Evolutionary conservation across 35 echinoderm and acorn worm genomes (phyloP), one percentile per base, ranked within the genome.

Genomic region (Lytechinus variegatus): DNA sequence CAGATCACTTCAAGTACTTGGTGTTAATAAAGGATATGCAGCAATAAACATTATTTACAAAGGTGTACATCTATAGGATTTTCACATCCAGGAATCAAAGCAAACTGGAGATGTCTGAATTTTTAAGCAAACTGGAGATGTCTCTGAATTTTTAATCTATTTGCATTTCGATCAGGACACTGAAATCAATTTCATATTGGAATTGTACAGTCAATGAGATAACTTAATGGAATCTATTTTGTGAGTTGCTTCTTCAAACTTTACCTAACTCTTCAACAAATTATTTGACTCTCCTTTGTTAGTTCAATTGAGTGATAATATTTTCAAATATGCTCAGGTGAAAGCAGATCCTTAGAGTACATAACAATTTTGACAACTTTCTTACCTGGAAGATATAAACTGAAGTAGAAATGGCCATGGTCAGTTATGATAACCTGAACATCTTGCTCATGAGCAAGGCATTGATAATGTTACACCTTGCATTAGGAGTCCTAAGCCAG

Each of bases 401-500:
- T 95, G 60, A 86, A 86, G 60, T 4, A 86, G 94, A 86, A 95
- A 51, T 95, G 55, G 60, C 28, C 27, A 33, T 24, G 28, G 53
- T 86, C 16, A 28, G 28, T 19, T 33, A 19, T 71, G 10, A 87
- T 21, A 86, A 86, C 94, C 54, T 95, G 66, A 53, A 61, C 53
- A 71, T 86, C 66, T 79, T 24, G 66, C 66, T 79, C n/a, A 24
- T 79, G 7, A 79, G 66, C 66, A 79, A 55, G 52, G 86, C 95
- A 24, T 86, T 96, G 54, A 55, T 95, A 11, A 52, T 96, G 33
- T 33, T 95, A 10, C 21, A 61, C 27, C 54, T 92, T 27, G 44
- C 51, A 53, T 53, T 66, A 33, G 57, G 61, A 24, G 52, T 93
- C 9, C 86, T 89, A 10, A 58, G 54, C 28, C 92, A 52, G 29